Evolutionary conservation across 2,888 invertebrate species (phyloP).

Genomic region (Osedax fenrisi): DNA sequence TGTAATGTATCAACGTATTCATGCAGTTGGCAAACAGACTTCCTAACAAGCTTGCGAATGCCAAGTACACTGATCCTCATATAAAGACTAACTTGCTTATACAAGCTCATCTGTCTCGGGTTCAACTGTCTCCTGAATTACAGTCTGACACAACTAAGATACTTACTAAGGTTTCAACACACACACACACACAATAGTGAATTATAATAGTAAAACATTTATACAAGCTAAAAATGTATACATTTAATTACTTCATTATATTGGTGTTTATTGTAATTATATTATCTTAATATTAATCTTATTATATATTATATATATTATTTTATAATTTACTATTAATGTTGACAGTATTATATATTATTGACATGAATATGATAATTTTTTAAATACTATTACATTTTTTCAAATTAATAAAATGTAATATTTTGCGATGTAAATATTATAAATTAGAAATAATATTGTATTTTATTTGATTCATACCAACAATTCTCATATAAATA

Average conservation of each 20-base stretch:
- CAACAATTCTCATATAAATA: no score
- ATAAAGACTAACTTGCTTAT: conserved; percentile 82
- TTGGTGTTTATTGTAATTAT: not conserved
- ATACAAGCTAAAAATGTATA: no score
- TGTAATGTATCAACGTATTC: no score
- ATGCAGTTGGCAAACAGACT: conserved; percentile 53
- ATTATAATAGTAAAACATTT: no score
- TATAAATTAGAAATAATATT: not conserved
- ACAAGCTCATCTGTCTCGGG: conserved; percentile 85
- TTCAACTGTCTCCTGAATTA: conserved; percentile 85
- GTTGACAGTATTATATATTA: no score
- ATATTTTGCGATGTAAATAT: not conserved
- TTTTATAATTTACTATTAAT: no score
- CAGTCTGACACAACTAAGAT: conserved; percentile 88
- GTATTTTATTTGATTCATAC: no score
- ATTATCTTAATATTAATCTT: not conserved
- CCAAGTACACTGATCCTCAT: conserved; percentile 88
- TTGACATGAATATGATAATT: no score
- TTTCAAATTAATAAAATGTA: not conserved
- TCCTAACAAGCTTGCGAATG: conserved; percentile 59
- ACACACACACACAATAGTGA: not conserved
- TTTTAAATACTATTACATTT: no score
- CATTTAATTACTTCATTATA: not conserved
- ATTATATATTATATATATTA: not conserved
- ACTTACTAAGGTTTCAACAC: conserved; percentile 56